phyloP scores from a whole-genome alignment of 1,140 invertebrate species.

The Sitobion miscanthi region DNA sequence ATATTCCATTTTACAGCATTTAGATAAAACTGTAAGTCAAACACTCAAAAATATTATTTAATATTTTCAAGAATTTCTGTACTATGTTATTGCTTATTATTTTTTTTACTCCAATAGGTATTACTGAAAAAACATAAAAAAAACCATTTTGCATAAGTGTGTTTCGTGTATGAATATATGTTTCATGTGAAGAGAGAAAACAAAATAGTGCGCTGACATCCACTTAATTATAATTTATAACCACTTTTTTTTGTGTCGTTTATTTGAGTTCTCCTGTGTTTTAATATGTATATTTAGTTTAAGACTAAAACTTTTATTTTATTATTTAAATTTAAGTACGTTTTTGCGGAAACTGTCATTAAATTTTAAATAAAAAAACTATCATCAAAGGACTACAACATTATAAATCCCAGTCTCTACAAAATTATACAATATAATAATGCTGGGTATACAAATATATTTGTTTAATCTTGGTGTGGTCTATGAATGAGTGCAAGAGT shows the following conservation, averaged over 20 bases:
- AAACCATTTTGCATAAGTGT: background rate
- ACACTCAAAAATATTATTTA: background rate
- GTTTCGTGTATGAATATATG: background rate
- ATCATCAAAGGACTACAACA: background rate
- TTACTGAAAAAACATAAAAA: background rate
- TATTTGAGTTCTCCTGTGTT: background rate
- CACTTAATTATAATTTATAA: background rate
- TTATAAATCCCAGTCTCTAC: background rate
- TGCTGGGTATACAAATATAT: background rate
- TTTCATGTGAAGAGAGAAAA: background rate
- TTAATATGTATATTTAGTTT: background rate
- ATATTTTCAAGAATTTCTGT: background rate
- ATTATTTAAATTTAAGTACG: background rate
- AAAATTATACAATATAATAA: background rate
- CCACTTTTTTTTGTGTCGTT: background rate
- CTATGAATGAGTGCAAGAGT: no score
- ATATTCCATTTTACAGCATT: background rate
- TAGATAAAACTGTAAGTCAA: rapidly evolving
- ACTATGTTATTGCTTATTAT: background rate
- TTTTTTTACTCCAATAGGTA: background rate
- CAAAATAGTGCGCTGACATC: background rate
- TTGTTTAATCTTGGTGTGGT: background rate
- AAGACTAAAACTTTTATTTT: background rate
- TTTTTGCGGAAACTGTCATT: background rate
- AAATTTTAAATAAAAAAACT: background rate